Conservation (phyloP, 37 sponge, comb jelly and placozoan genomes). For the Tethya wilhelma region DNA sequence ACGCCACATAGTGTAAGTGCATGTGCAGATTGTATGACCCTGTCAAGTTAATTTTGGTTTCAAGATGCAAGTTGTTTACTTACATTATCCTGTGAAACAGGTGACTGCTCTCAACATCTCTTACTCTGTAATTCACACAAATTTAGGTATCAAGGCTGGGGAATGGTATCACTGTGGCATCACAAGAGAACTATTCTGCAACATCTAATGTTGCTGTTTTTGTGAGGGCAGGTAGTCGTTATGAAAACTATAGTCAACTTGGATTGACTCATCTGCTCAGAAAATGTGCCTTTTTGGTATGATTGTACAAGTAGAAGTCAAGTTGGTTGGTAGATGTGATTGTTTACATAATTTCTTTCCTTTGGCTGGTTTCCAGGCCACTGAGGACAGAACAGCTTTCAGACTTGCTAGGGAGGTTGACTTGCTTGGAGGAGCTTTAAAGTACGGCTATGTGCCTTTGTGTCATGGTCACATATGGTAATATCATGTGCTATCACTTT, state of each 20-base stretch:
- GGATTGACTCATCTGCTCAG: constrained; percentile 84
- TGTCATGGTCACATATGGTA: too few relatives aligned
- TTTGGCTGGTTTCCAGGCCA: constrained; percentile 33
- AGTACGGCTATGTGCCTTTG: constrained; percentile 13
- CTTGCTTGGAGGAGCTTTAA: constrained; percentile 54
- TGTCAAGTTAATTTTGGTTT: background rate
- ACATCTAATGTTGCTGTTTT: constrained; percentile 45
- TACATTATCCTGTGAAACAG: constrained; percentile 19
- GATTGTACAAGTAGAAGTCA: background rate
- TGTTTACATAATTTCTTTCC: background rate
- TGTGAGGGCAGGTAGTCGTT: constrained; percentile 83
- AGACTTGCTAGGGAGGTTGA: constrained; percentile 74
- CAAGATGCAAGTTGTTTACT: background rate
- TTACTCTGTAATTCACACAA: background rate
- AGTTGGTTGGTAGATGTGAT: background rate
- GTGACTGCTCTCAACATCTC: constrained; percentile 21
- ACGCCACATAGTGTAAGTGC: constrained; percentile 48
- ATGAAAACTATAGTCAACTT: constrained; percentile 62
- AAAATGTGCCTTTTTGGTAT: constrained; percentile 76
- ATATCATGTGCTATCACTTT: background rate
- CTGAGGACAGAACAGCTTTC: constrained; percentile 60
- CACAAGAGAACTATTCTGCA: constrained; percentile 63
- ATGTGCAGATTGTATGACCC: background rate
- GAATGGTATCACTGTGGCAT: constrained; percentile 83
- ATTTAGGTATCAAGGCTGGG: constrained; percentile 60